These are phyloP conservation scores for Baronia brevicornis DNA, from an alignment of 2,888 invertebrate species.

Conservation along the genomic window DNA sequence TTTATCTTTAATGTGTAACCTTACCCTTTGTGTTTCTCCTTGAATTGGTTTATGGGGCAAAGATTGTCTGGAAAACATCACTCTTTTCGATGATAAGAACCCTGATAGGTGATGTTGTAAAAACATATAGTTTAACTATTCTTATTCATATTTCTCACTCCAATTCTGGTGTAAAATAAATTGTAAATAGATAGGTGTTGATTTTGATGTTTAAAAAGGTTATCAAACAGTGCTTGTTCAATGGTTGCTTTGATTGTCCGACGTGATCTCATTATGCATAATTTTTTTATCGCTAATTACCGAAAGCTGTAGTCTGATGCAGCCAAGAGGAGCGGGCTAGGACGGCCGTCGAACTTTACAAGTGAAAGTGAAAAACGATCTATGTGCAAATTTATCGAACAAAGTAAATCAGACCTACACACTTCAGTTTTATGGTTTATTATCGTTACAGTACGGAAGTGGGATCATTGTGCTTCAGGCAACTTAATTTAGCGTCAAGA, in stretches of 20 bases:
- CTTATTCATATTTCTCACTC: too few species aligned
- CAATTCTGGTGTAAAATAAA: too few species aligned
- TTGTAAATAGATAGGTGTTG: too few species aligned
- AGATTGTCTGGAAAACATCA: too few species aligned
- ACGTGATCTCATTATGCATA: constrained; percentile 42
- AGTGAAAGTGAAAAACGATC: constrained; percentile 26
- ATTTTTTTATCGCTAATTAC: constrained; percentile 58
- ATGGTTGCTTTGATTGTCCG: constrained; percentile 46
- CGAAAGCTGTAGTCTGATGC: constrained; percentile 48
- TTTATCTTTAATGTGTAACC: too few species aligned
- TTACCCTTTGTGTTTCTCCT: too few species aligned
- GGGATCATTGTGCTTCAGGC: constrained; percentile 70
- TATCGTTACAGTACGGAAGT: constrained; percentile 36
- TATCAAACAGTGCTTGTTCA: too few species aligned
- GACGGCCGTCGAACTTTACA: constrained; percentile 66
- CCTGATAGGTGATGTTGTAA: too few species aligned
- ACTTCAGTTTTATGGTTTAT: constrained; percentile 24
- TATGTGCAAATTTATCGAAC: constrained; percentile 25
- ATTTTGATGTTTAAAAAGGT: too few species aligned
- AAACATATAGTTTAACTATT: too few species aligned
- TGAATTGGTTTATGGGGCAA: too few species aligned
- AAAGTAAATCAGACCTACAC: constrained; percentile 32
- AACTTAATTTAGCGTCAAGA: constrained; percentile 40
- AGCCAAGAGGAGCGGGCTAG: constrained; percentile 51
- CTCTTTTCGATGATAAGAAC: too few species aligned